Evolutionary conservation across 2,888 invertebrate species (phyloP).

Genomic region (Watsonalla cultraria): DNA sequence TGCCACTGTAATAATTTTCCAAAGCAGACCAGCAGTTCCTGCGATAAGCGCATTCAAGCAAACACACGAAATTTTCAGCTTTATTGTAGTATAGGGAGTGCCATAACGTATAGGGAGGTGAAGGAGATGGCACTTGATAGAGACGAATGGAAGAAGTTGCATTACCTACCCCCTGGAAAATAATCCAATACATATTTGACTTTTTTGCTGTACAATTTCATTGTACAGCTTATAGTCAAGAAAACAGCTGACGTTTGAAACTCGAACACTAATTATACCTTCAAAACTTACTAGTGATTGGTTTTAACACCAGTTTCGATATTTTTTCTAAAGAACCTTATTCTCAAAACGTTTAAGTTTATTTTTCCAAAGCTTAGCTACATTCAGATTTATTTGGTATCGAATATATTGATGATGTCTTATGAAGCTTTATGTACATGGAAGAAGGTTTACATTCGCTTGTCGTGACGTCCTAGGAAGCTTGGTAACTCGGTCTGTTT

Average conservation of each 20-base stretch:
- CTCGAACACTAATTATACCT: constrained; percentile 19
- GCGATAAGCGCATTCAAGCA: too few relatives aligned
- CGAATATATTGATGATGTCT: not conserved
- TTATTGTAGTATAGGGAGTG: too few relatives aligned
- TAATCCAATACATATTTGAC: too few relatives aligned
- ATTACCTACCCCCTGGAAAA: too few relatives aligned
- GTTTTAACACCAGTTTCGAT: not conserved
- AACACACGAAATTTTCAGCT: too few relatives aligned
- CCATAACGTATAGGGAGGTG: too few relatives aligned
- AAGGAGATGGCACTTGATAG: too few relatives aligned
- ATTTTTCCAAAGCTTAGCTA: not conserved
- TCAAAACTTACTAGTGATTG: constrained; percentile 6
- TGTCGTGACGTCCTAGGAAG: not conserved
- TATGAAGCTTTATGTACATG: constrained; percentile 1
- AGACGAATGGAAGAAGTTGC: too few relatives aligned
- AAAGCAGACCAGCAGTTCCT: too few relatives aligned
- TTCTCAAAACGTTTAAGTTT: not conserved
- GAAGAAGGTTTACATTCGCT: constrained; percentile 8
- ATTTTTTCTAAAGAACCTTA: not conserved
- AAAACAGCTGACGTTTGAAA: constrained; percentile 27
- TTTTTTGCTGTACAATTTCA: too few relatives aligned
- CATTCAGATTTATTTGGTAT: not conserved
- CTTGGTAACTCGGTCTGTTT: constrained; percentile 6
- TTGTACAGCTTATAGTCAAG: not conserved
- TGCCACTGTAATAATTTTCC: too few relatives aligned